Percentiles rank a stretch among this genome's conserved stretches.
phyloP scores from a whole-genome alignment of 2,113 vertebrate genomes.

The Nothoprocta perdicaria region DNA sequence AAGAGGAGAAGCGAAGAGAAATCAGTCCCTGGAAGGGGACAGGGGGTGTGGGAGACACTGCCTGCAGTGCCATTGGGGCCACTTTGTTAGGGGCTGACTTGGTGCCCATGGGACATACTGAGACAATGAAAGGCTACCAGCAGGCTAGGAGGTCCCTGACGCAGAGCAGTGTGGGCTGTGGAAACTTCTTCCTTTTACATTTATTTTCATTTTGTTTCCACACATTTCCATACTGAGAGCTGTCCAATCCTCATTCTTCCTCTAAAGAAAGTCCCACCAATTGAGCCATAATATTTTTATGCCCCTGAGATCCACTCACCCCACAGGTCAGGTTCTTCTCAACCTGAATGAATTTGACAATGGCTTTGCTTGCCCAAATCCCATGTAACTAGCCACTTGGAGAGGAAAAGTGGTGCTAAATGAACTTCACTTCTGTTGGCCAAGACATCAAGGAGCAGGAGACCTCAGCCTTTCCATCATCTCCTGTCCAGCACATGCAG shows the following conservation, averaged over 20 bases:
- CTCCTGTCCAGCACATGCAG: rapidly evolving
- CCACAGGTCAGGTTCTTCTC: rapidly evolving
- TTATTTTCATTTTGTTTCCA: too few species aligned
- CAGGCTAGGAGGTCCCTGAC: background rate
- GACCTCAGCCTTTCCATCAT: background rate
- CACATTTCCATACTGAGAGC: background rate
- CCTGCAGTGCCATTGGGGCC: rapidly evolving
- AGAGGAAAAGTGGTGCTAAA: background rate
- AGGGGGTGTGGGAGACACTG: background rate
- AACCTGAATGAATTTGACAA: background rate
- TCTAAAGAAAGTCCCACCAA: background rate
- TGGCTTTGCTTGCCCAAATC: background rate
- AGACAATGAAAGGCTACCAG: background rate
- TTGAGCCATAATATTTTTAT: background rate
- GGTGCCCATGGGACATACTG: rapidly evolving
- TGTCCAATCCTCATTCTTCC: background rate
- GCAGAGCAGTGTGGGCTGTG: background rate
- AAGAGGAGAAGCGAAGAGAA: rapidly evolving
- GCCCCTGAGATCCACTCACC: background rate
- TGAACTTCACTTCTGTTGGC: background rate
- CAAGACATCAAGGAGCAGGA: background rate
- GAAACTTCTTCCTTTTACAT: background rate
- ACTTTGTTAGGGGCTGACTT: background rate
- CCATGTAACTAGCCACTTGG: background rate
- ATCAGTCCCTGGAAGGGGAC: background rate